These are phyloP conservation scores for Buphagus erythrorhynchus DNA, from an alignment of 2,797 vertebrate genomes.

Conservation along the genomic window DNA sequence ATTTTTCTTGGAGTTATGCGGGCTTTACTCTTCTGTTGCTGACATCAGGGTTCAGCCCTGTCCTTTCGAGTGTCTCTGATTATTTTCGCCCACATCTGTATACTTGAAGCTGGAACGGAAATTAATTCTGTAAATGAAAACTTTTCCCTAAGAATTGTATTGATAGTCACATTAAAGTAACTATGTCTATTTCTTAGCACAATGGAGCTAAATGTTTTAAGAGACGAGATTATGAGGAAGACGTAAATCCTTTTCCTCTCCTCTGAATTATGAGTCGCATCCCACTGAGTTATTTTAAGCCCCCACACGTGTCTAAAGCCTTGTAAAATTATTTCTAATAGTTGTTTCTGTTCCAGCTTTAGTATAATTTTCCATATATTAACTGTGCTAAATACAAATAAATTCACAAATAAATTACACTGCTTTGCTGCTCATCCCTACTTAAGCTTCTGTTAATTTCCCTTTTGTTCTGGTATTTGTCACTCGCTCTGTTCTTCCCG, in stretches of 20 bases:
- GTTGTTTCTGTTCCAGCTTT: constrained; percentile 1
- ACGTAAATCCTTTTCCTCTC: not conserved
- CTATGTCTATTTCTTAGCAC: constrained; percentile 9
- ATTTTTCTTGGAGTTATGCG: not conserved
- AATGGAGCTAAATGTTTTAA: constrained; percentile 4
- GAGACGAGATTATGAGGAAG: constrained; percentile 4
- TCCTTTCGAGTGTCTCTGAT: not conserved
- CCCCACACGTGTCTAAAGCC: not conserved
- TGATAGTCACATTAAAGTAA: not conserved
- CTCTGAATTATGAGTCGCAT: not conserved
- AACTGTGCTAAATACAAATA: constrained; percentile 38
- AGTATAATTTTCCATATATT: constrained; percentile 52
- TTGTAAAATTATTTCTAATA: not conserved
- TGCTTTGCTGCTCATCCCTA: constrained; percentile 47
- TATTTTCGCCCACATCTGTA: not conserved
- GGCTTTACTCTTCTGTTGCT: not conserved
- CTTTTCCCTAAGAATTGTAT: not conserved
- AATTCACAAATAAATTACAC: constrained; percentile 47
- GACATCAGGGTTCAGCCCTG: not conserved
- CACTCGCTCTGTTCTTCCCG: not conserved
- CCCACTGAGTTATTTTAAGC: constrained; percentile 17
- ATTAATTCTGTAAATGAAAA: not conserved
- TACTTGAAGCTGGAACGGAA: not conserved
- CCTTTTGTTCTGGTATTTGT: constrained; percentile 53
- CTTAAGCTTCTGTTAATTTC: constrained; percentile 63